phyloP scores from a whole-genome alignment of 2,113 vertebrate genomes.

The Camelus dromedarius region DNA sequence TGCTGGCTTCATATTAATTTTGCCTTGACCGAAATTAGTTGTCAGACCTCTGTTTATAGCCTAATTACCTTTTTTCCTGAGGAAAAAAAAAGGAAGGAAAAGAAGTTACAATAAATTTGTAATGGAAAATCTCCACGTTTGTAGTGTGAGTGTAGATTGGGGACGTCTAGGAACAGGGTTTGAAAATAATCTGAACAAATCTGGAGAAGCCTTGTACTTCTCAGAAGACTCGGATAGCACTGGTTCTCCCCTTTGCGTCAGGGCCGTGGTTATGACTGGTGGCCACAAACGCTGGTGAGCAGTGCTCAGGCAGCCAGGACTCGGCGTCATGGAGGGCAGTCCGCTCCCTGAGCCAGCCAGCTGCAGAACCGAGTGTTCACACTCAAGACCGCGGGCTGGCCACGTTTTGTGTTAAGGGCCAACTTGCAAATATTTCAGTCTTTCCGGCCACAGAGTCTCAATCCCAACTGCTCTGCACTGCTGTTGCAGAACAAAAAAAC shows the following conservation, averaged over 20 bases:
- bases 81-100: constrained; percentile 61
- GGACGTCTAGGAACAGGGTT: neutral
- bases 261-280: neutral
- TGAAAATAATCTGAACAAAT: constrained; percentile 61
- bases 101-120: constrained; percentile 83
- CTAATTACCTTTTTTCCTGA: constrained; percentile 85
- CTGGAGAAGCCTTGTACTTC: neutral
- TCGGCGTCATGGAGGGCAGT: too few relatives aligned
- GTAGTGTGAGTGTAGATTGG: constrained; percentile 47
- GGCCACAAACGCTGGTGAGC: neutral
- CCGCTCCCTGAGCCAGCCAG: neutral
- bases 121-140: constrained; percentile 68
- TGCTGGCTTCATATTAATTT: constrained; percentile 85
- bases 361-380: neutral
- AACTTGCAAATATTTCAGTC: constrained; percentile 19
- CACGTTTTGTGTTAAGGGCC: neutral
- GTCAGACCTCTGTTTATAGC: constrained; percentile 88
- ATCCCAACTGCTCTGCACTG: neutral
- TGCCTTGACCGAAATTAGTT: constrained; percentile 87
- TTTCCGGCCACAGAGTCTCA: neutral
- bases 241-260: neutral
- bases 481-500: neutral
- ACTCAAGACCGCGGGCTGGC: neutral
- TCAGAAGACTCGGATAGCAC: neutral
- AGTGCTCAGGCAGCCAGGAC: neutral